Base-by-base conservation (phyloP, 1,140 invertebrate species). In the Drosophila arawakana region DNA sequence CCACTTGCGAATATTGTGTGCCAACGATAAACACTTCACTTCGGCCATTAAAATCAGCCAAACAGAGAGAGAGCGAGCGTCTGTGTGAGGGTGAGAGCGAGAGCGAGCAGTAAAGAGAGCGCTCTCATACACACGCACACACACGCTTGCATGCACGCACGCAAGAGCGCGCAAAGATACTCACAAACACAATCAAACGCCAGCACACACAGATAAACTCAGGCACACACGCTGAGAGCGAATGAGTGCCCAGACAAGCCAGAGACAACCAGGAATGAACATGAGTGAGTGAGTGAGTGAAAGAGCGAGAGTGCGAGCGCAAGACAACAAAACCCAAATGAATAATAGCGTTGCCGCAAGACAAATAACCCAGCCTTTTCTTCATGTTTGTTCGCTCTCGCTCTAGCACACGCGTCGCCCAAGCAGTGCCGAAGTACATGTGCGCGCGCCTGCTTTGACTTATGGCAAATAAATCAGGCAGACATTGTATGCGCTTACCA, bases 21-120 rank as follows among this genome's bases (percentile, higher is more conserved):
- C 88, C 76, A 91, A 91, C 91, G 74, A 92, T 92, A 92, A 92
- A 92, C 91, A 92, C 91, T 92, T 92, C 91, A 92, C 88, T 91
- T 89, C 91, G 91, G 91, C 91, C 91, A 92, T 92, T 92, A 92
- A 92, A 92, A 92, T 91, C 84, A 90, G 77, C 69, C 80, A 78
- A 62, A 77, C 71, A 73, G 83, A 71, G 81, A 66, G 69, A 63
- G 65, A 55, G 57, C 10, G 74, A 61, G 69, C 15, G 25, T 30
- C 25, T 30, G 25, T 30, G 25, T 30, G 25, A 30, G 70, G 59
- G 50, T 30, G 60, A 67, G 68, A 30, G 66, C 43, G 46, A 9
- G 60, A 73, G 68, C 35, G 50, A 54, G 1, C 7, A 35, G 35
- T 34, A 73, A 62, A 61, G 62, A 73, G 62, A 11, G 47, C 55